Conservation (phyloP, 2,888 invertebrate species). For the Capitulum mitella region DNA sequence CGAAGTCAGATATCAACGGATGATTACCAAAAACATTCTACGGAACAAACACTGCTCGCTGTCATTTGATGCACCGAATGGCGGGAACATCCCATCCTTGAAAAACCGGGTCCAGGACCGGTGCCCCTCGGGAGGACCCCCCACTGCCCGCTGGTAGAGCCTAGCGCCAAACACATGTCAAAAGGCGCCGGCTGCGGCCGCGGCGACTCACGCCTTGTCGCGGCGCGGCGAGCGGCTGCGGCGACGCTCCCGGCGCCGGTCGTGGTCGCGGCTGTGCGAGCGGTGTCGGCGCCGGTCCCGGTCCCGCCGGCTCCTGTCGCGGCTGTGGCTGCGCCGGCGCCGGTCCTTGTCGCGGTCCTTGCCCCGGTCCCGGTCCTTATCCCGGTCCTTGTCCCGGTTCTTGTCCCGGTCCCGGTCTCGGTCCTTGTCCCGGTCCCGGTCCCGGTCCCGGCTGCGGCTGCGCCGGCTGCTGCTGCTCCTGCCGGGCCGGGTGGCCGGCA, state of each 20-base stretch:
- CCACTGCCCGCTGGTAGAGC: too few species aligned
- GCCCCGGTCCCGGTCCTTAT: conserved; percentile 38
- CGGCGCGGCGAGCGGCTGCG: conserved; percentile 36
- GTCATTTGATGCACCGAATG: too few species aligned
- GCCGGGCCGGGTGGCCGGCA: too few species aligned
- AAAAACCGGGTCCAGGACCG: too few species aligned
- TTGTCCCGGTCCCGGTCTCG: conserved; percentile 38
- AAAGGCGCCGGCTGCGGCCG: conserved; percentile 35
- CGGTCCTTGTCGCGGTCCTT: conserved; percentile 36
- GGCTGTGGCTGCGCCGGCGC: conserved; percentile 40
- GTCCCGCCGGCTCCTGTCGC: conserved; percentile 34
- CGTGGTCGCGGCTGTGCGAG: conserved; percentile 37
- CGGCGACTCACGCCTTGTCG: conserved; percentile 36
- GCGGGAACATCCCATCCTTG: too few species aligned
- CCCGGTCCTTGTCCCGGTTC: conserved; percentile 33
- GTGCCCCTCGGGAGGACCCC: too few species aligned
- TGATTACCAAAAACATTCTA: too few species aligned
- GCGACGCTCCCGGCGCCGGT: conserved; percentile 28
- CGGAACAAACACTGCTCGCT: too few species aligned
- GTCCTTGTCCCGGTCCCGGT: conserved; percentile 36
- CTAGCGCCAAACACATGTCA: too few species aligned
- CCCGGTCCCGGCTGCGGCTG: conserved; percentile 31
- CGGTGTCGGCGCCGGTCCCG: conserved; percentile 37
- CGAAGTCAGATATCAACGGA: too few species aligned
- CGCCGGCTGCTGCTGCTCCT: conserved; percentile 35